Evolutionary conservation across 53 echinoderm and acorn worm genomes (phyloP).

Genomic region (Holothuria leucospilota): DNA sequence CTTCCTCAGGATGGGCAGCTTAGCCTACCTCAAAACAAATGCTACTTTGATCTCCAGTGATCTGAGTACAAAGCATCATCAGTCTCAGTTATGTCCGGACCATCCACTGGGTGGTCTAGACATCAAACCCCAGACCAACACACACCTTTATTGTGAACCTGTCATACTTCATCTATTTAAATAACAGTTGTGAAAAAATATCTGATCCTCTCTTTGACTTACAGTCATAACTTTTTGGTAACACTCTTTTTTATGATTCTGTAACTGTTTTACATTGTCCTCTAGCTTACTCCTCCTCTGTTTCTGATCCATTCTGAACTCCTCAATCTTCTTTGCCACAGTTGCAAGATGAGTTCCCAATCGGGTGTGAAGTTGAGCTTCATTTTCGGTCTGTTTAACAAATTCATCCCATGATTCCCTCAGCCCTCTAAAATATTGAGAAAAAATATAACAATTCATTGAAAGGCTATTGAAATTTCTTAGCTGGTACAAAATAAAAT

Average conservation of each 20-base stretch:
- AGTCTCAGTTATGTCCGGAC: no score
- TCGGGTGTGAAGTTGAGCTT: slow-evolving; percentile 64
- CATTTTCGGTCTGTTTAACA: slow-evolving; percentile 73
- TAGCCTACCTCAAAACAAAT: no score
- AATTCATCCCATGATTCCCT: slow-evolving; percentile 66
- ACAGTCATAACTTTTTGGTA: slow-evolving; percentile 76
- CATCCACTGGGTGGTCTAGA: no score
- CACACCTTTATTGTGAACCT: no score
- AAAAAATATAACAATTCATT: neutral
- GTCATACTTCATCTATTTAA: no score
- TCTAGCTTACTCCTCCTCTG: slow-evolving; percentile 73
- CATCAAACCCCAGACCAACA: no score
- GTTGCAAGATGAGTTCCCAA: slow-evolving; percentile 63
- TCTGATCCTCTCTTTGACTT: neutral
- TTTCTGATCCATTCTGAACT: slow-evolving; percentile 80
- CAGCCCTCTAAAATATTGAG: slow-evolving; percentile 1
- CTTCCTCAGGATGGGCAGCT: no score
- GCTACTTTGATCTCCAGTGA: no score
- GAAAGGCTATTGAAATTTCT: no score
- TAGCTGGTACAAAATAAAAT: no score
- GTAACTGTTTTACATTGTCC: slow-evolving; percentile 72
- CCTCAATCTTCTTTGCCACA: slow-evolving; percentile 86
- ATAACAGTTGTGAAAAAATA: no score
- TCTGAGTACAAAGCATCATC: no score
- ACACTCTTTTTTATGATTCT: slow-evolving; percentile 72